Evolutionary conservation across 1,140 invertebrate genomes (phyloP).

Genomic region (Varroa destructor): DNA sequence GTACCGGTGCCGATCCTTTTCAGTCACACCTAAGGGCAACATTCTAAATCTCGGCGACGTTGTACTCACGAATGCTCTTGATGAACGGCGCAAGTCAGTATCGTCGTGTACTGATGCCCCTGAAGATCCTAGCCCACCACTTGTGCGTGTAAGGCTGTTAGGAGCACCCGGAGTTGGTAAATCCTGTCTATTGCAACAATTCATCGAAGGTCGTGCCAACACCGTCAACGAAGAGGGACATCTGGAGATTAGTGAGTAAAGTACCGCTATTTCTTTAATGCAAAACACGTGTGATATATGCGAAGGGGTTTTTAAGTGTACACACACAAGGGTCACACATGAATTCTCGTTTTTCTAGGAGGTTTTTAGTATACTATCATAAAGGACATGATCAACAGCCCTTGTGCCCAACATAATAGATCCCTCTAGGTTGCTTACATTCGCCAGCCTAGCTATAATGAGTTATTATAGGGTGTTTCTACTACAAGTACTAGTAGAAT

Average conservation of each 20-base stretch:
- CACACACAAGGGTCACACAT: too few species aligned
- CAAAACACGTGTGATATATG: too few species aligned
- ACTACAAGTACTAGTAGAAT: too few species aligned
- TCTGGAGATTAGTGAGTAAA: conserved; percentile 21
- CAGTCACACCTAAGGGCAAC: conserved; percentile 5
- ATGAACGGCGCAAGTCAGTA: neutral
- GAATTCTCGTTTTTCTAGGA: too few species aligned
- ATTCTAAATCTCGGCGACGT: conserved; percentile 20
- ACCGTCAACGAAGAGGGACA: conserved; percentile 24
- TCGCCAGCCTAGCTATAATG: too few species aligned
- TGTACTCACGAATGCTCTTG: conserved; percentile 16
- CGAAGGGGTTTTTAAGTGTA: too few species aligned
- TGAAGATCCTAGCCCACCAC: conserved; percentile 12
- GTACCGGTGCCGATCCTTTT: conserved; percentile 22
- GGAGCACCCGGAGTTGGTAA: conserved; percentile 18
- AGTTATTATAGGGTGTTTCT: too few species aligned
- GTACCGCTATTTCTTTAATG: too few species aligned
- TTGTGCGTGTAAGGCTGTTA: neutral
- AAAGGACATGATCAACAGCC: too few species aligned
- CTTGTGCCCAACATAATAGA: too few species aligned
- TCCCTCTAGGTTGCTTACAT: too few species aligned
- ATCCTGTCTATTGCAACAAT: conserved; percentile 13
- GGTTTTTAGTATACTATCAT: too few species aligned
- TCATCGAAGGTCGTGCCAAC: conserved; percentile 23
- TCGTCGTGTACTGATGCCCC: conserved; percentile 9